Conservation (phyloP, 2,797 vertebrate species). For the Euphonia xanthogaster region DNA sequence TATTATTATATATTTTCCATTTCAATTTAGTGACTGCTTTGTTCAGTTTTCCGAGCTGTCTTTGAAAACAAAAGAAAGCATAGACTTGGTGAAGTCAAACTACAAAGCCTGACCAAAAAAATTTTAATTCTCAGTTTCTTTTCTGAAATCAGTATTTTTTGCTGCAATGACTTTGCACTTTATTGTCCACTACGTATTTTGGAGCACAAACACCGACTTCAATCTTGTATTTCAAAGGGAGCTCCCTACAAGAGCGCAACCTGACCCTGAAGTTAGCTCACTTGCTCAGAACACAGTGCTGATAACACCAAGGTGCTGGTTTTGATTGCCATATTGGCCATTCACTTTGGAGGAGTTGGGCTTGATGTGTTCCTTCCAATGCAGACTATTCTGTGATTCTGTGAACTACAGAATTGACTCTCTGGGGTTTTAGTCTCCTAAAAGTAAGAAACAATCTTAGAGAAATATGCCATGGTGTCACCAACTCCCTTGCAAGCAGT, state of each 20-base stretch:
- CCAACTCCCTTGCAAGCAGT: background rate
- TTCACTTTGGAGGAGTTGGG: background rate
- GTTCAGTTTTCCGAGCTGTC: background rate
- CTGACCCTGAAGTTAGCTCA: background rate
- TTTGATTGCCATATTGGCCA: background rate
- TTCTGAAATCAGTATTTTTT: background rate
- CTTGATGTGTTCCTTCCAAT: fast-evolving
- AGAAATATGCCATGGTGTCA: background rate
- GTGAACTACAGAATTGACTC: background rate
- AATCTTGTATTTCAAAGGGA: background rate
- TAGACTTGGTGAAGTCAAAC: background rate
- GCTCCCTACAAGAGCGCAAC: background rate
- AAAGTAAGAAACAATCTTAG: background rate
- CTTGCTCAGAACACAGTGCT: background rate
- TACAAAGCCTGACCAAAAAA: background rate
- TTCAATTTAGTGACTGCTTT: background rate
- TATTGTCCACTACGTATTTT: background rate
- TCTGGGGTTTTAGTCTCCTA: fast-evolving
- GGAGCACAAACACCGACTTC: background rate
- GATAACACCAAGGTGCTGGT: background rate
- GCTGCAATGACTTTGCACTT: background rate
- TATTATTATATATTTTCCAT: background rate
- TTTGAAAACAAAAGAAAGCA: background rate
- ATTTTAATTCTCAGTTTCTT: background rate
- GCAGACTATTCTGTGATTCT: background rate